These are phyloP conservation scores for Chionis minor DNA, from an alignment of 2,113 vertebrate species.

Conservation along the genomic window DNA sequence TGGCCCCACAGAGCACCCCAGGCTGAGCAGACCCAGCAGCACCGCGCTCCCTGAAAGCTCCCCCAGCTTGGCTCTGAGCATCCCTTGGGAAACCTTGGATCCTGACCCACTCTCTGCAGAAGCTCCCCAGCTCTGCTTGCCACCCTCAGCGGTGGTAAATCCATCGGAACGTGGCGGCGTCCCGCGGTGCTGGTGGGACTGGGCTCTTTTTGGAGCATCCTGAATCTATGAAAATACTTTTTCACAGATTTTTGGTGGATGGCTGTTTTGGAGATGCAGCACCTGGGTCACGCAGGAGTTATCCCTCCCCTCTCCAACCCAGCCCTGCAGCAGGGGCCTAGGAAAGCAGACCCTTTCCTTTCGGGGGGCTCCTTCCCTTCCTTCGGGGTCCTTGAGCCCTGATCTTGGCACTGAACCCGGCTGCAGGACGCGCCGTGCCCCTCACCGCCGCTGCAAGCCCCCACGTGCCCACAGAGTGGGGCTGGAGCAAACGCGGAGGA, in stretches of 20 bases:
- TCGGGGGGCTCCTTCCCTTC: rapidly evolving
- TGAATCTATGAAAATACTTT: not conserved
- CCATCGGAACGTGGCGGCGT: rapidly evolving
- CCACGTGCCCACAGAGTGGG: rapidly evolving
- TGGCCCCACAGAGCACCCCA: not conserved
- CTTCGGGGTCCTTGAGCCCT: rapidly evolving
- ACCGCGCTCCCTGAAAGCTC: rapidly evolving
- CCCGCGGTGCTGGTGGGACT: rapidly evolving
- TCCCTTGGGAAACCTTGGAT: not conserved
- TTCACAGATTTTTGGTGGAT: not conserved
- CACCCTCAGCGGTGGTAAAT: rapidly evolving
- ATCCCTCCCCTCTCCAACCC: not conserved
- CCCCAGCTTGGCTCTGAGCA: not conserved
- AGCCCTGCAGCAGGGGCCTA: rapidly evolving
- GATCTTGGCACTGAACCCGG: rapidly evolving
- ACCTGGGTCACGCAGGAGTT: rapidly evolving
- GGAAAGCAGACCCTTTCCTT: not conserved
- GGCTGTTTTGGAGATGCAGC: not conserved
- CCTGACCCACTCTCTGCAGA: not conserved
- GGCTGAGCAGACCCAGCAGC: not conserved
- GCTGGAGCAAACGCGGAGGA: not conserved
- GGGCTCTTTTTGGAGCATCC: not conserved
- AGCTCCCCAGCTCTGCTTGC: not conserved
- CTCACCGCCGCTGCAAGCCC: rapidly evolving
- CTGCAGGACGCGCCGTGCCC: not conserved